Evolutionary conservation across 2,888 invertebrate genomes (phyloP), one percentile per base, ranked within the genome.

Genomic region (Caenorhabditis sinica): DNA sequence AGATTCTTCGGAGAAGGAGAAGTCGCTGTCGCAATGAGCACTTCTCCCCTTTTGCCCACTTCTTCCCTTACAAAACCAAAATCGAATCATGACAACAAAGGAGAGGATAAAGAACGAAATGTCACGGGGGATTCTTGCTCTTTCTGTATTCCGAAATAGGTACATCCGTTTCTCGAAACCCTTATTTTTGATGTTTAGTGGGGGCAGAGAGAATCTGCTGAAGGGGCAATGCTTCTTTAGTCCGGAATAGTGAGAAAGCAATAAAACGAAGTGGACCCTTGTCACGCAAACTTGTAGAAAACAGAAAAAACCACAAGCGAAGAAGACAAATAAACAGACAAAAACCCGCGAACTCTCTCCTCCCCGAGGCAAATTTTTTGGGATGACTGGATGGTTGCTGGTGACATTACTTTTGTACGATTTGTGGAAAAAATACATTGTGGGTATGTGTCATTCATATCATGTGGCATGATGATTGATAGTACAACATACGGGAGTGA

Each of bases 211-310:
- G 43, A 69, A 40, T 4, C 8, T 40, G 40, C 63, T 28, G 36
- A 25, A 58, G n/a, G 23, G 17, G 33, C 20, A 33, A 45, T 53
- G 25, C 45, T 1, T 15, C 49, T 49, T 49, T 49, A 8, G 1
- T 20, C 66, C 60, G 68, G 68, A 66, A 66, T 56, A 58, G 65
- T 66, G 56, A 56, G 69, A 69, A 79, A 71, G 56, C 63, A 79
- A 79, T 72, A 79, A 79, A 77, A 63, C 65, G 61, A 79, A 72
- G 71, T 71, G 71, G 79, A 65, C 79, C 71, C 71, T 79, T 72
- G 79, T 79, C 72, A 79, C 71, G 79, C 71, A 53, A 79, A 79
- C 77, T 77, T 77, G 77, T 77, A 76, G 58, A 51, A 76, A 68
- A 40, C 15, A 17, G 45, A 61, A 51, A 49, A 61, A 49, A 40